Base-by-base conservation (phyloP, 2,888 invertebrate species). In the Coelopa pilipes region DNA sequence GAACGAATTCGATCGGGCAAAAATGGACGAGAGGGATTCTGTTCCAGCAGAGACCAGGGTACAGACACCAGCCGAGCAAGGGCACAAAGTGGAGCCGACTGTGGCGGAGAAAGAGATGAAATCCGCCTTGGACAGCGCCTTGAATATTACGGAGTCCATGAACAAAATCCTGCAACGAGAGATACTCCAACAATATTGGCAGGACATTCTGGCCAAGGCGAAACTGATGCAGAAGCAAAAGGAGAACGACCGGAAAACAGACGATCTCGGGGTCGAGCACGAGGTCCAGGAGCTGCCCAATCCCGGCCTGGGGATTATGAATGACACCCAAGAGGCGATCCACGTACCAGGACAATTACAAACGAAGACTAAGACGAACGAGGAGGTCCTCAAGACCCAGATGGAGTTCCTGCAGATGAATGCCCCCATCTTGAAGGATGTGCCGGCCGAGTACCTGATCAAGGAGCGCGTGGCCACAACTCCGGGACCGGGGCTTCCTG, bases 361-460 rank as follows among this genome's bases (percentile, higher is more conserved):
- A 45, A 63, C 46, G 15, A 45, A 45, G 7, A 19, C 47, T 9
- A 46, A 5, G 11, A 45, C 45, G 3, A 47, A 65, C 19, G 65
- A 65, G 12, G 47, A 17, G 1, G 47, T 47, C 2, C 24, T 65
- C 7, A 65, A 65, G 19, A 65, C 13, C 10, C 65, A 65, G 19
- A 17, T 65, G 19, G 19, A 65, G 17, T 34, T 45, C 10, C 12
- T 65, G 19, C 65, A 65, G 46, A 4, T 19, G 0, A 65, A 65
- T 11, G 65, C 65, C 0, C 65, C 65, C n/a, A 65, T 17, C 45
- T 65, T 17, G n/a, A 65, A 10, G 46, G 46, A 65, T 19, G 19
- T 59, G 10, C 13, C 57, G n/a, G 19, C 1, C 19, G 11, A 12
- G 57, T 12, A 59, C 0, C 21, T 59, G 21, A 34, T 34, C 34